Percentiles rank a stretch among this genome's conserved stretches.
phyloP scores from a whole-genome alignment of 2,113 vertebrate species.

The Aramus guarauna region DNA sequence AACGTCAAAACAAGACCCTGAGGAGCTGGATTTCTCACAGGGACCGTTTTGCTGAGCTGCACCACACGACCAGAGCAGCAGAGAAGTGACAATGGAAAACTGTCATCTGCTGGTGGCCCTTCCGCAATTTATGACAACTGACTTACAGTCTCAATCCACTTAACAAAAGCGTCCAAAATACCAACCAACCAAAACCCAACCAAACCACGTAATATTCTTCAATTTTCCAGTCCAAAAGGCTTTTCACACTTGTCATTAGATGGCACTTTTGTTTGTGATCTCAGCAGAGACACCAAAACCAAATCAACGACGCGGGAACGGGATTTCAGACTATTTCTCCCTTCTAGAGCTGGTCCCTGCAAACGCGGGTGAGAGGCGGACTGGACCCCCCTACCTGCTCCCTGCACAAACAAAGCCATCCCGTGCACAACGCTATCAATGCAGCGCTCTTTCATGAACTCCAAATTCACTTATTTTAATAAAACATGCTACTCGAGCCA shows the following conservation, averaged over 20 bases:
- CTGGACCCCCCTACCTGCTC: background rate
- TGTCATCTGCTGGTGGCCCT: background rate
- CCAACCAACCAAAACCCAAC: background rate
- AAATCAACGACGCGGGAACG: rapidly evolving
- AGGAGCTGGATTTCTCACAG: background rate
- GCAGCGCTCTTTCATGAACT: background rate
- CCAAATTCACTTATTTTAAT: conserved; percentile 32
- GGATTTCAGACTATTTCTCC: background rate
- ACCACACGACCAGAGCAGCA: background rate
- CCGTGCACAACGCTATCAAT: background rate
- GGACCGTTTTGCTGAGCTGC: background rate
- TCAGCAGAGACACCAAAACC: background rate
- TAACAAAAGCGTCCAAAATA: background rate
- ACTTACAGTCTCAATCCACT: background rate
- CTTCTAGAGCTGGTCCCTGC: background rate
- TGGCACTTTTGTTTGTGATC: background rate
- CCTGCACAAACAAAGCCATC: background rate
- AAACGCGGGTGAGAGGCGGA: rapidly evolving
- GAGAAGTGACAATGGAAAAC: background rate
- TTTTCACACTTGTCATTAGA: background rate
- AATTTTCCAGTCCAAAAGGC: background rate
- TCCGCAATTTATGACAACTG: rapidly evolving
- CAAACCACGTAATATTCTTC: background rate
- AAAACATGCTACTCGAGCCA: conserved; percentile 24
- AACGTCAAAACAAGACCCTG: background rate